phyloP scores from a whole-genome alignment of 2,888 invertebrate species.

The Frankliniella fusca region DNA sequence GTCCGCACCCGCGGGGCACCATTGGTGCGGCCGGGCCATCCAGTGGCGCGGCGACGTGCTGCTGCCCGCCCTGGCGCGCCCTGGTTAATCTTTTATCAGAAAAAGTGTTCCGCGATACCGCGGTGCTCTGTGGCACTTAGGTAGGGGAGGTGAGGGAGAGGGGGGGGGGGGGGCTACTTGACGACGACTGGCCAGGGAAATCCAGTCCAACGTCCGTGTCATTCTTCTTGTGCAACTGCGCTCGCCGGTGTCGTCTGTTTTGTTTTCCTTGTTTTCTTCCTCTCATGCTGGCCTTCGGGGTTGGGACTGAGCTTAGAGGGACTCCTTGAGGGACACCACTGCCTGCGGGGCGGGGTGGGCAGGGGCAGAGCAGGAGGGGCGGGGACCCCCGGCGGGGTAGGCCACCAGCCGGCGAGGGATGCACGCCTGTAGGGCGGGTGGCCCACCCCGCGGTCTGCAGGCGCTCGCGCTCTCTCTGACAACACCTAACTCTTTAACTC shows the following conservation, averaged over 20 bases:
- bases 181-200: neutral
- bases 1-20: too few species aligned
- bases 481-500: neutral
- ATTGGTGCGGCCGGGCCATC: too few species aligned
- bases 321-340: too few species aligned
- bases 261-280: too few species aligned
- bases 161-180: neutral
- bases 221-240: neutral
- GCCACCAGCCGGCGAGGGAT: neutral
- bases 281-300: too few species aligned
- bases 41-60: neutral
- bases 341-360: neutral
- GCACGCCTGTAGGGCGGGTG: conserved; percentile 1
- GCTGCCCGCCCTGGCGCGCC: neutral
- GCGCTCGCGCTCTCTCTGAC: neutral
- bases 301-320: neutral
- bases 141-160: neutral
- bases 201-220: neutral
- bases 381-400: neutral
- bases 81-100: neutral
- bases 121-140: neutral
- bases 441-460: neutral
- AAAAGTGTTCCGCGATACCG: neutral
- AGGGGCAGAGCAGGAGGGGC: neutral
- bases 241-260: neutral